Percentiles rank a stretch among this genome's conserved stretches.
These are phyloP conservation scores for Stenolophus ochropezus DNA, from an alignment of 2,888 invertebrate genomes.

Conservation along the genomic window DNA sequence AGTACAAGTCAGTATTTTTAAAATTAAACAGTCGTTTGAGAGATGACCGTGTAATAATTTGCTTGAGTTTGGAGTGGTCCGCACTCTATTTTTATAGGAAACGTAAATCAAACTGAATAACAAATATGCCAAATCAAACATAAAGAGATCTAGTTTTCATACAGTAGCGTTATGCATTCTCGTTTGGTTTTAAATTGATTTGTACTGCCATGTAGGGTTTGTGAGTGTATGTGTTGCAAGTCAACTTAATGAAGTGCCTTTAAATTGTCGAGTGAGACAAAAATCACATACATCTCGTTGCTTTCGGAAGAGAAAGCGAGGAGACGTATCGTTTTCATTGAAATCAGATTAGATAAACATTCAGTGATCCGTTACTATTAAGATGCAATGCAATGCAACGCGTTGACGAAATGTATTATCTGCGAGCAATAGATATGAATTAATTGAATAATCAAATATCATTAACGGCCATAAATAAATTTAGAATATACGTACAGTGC, in stretches of 20 bases:
- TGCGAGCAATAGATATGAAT: constrained; percentile 73
- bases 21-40: constrained; percentile 35
- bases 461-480: constrained; percentile 70
- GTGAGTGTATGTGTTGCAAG: constrained; percentile 60
- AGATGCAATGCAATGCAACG: constrained; percentile 27
- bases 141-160: constrained; percentile 18
- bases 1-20: constrained; percentile 60
- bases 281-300: constrained; percentile 43
- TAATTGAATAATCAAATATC: constrained; percentile 70
- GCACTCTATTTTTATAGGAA: constrained; percentile 9
- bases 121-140: constrained; percentile 32
- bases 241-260: constrained; percentile 59
- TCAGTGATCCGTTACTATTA: constrained; percentile 53
- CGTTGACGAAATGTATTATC: constrained; percentile 60
- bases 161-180: background rate
- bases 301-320: constrained; percentile 43
- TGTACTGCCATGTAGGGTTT: constrained; percentile 60
- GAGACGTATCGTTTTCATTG: constrained; percentile 50
- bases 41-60: no score
- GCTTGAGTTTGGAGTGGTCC: no score
- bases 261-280: constrained; percentile 60
- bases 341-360: constrained; percentile 49
- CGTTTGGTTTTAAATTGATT: constrained; percentile 55
- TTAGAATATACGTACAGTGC: constrained; percentile 65
- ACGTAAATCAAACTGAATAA: constrained; percentile 38